Conservation (phyloP, 2,797 vertebrate species). For the Hyperoplus lanceolatus region DNA sequence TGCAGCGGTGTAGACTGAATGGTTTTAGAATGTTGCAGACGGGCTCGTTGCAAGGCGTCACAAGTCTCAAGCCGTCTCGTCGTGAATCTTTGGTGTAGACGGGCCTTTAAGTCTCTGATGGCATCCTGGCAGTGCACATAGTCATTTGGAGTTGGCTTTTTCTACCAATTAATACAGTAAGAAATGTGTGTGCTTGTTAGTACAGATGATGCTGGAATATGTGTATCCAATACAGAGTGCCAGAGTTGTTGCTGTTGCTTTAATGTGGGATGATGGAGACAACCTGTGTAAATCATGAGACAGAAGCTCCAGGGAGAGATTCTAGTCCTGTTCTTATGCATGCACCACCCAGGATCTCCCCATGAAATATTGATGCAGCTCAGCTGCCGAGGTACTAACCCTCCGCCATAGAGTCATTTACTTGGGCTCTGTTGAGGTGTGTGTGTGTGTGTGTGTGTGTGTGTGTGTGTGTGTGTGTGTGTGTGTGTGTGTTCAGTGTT, state of each 20-base stretch:
- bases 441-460: too few species aligned
- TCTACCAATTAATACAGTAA: background rate
- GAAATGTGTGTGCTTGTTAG: background rate
- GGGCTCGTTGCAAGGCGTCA: too few species aligned
- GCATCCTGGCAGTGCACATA: background rate
- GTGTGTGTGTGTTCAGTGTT: conserved; percentile 29
- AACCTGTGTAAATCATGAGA: conserved; percentile 16
- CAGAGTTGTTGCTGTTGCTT: too few species aligned
- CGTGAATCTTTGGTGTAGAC: too few species aligned
- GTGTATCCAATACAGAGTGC: background rate
- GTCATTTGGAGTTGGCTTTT: background rate
- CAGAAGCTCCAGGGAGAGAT: conserved; percentile 33
- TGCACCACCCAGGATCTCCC: conserved; percentile 67
- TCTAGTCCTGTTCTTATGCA: conserved; percentile 55
- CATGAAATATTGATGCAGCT: conserved; percentile 79
- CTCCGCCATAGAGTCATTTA: conserved; percentile 66
- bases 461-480: conserved; percentile 29
- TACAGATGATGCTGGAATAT: background rate
- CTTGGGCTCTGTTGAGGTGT: conserved; percentile 41
- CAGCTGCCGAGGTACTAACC: conserved; percentile 67
- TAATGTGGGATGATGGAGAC: conserved; percentile 39
- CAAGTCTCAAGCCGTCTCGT: too few species aligned
- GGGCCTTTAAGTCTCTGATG: background rate
- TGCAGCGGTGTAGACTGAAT: too few species aligned
- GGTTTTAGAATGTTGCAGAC: too few species aligned